phyloP scores from a whole-genome alignment of 2,888 invertebrate species.

The Pandemis heparana region DNA sequence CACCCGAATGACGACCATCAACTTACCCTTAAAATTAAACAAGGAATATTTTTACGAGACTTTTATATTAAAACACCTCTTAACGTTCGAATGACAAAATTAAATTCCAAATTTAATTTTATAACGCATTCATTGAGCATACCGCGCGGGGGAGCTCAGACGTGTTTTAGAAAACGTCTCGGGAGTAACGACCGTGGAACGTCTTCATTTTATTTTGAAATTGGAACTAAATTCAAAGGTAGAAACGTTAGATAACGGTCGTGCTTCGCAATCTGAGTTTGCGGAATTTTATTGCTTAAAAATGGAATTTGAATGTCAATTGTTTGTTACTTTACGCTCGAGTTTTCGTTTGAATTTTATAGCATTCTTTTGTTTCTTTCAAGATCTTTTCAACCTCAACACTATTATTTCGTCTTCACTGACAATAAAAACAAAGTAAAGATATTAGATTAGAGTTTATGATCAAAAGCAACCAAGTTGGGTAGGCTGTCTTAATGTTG shows the following conservation, averaged over 20 bases:
- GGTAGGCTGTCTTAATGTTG: too few species aligned
- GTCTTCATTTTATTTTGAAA: conserved; percentile 27
- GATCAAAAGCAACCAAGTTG: too few species aligned
- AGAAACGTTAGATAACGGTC: neutral
- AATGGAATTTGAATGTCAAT: neutral
- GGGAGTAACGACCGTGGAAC: conserved; percentile 35
- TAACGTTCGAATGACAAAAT: conserved; percentile 71
- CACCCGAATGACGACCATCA: conserved; percentile 27
- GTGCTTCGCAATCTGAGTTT: neutral
- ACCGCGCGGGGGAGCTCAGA: conserved; percentile 50
- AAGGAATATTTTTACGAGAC: conserved; percentile 48
- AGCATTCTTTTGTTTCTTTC: neutral
- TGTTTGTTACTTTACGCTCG: neutral
- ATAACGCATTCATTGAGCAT: conserved; percentile 65
- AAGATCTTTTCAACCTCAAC: too few species aligned
- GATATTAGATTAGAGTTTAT: too few species aligned
- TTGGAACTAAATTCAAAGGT: conserved; percentile 12
- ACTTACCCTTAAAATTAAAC: conserved; percentile 38
- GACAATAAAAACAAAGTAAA: too few species aligned
- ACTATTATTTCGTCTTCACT: too few species aligned
- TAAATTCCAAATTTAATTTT: conserved; percentile 73
- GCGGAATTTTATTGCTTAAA: conserved; percentile 7
- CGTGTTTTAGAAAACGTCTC: conserved; percentile 36
- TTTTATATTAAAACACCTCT: conserved; percentile 57
- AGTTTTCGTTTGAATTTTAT: neutral